These are phyloP conservation scores for Cryptocephalus primarius DNA, from an alignment of 2,888 invertebrate genomes.

Conservation along the genomic window DNA sequence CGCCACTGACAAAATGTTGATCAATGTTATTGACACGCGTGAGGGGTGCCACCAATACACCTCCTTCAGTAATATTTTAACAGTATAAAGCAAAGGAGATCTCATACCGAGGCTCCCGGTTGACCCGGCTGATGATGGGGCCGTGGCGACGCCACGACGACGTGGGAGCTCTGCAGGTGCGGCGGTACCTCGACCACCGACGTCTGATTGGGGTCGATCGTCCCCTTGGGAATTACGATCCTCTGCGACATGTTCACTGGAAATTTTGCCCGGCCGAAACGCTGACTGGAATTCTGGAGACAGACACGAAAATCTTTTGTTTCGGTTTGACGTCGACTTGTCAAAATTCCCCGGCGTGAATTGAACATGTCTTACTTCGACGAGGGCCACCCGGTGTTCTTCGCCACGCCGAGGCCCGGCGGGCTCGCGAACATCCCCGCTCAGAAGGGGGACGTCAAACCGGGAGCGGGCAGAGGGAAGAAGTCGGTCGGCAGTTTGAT, in stretches of 20 bases:
- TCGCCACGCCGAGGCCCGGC: slow-evolving; percentile 6
- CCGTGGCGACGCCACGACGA: slow-evolving; percentile 19
- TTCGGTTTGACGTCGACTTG: neutral
- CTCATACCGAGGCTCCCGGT: neutral
- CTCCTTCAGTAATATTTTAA: too few relatives aligned
- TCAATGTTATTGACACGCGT: too few relatives aligned
- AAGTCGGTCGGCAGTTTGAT: slow-evolving; percentile 1
- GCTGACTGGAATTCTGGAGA: neutral
- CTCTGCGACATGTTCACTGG: slow-evolving; percentile 15
- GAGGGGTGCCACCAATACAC: too few relatives aligned
- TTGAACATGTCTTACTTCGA: slow-evolving; percentile 8
- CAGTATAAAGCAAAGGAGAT: neutral
- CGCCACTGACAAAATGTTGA: too few relatives aligned
- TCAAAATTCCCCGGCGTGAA: slow-evolving; percentile 1
- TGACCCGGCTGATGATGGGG: neutral
- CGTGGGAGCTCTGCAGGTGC: slow-evolving; percentile 19
- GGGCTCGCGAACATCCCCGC: slow-evolving; percentile 9
- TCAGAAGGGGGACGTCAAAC: slow-evolving; percentile 1
- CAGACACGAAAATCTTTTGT: neutral
- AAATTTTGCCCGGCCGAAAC: neutral
- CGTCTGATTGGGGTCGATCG: slow-evolving; percentile 27
- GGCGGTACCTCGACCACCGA: slow-evolving; percentile 28
- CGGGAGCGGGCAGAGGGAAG: neutral
- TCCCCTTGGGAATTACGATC: slow-evolving; percentile 26
- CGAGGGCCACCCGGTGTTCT: slow-evolving; percentile 8